Evolutionary conservation across 1,140 invertebrate genomes (phyloP), one percentile per base, ranked within the genome.

Genomic region (Drosophila melanica): DNA sequence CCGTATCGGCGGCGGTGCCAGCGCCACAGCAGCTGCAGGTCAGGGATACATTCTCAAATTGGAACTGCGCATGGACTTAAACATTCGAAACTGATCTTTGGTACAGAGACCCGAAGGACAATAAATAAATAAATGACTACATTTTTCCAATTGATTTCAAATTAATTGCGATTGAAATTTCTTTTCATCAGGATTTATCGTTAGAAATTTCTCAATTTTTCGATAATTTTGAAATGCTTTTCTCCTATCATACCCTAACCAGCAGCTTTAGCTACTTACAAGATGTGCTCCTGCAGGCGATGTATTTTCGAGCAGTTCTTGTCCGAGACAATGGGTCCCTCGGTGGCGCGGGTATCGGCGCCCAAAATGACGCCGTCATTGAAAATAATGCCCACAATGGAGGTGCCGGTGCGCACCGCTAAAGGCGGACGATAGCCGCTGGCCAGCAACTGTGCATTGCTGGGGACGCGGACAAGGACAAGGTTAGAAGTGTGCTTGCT

Each of bases 291-390:
- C 27, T 98, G 96, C 48, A 99, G 93, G 90, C 96, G 98, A 93
- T 99, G 98, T 77, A 99, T 99, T 92, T 99, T 99, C 50, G 94
- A 93, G 90, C 98, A 99, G 90, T 99, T 97, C 93, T 99, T 99
- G 90, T 99, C 98, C 10, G 98, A 97, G 12, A 99, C 97, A 85
- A 99, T 97, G 9, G 96, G 96, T 64, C 97, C 98, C 91, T 96
- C 96, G 20, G 99, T 99, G 35, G 99, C 98, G 92, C 99, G 94
- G 0, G 98, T 99, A 93, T 99, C 99, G 67, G 98, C 98, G 23
- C 98, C 99, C 72, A 99, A 93, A 77, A 99, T 96, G 50, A 99
- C 97, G 30, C 98, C 99, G 94, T 98, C 98, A 91, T 97, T 96
- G 89, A 94, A 99, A 51, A 98, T 94, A 16, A 98, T 94, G 12